Evolutionary conservation across 64 coral and sea anemone species (phyloP).

Genomic region (Stichodactyla helianthus): DNA sequence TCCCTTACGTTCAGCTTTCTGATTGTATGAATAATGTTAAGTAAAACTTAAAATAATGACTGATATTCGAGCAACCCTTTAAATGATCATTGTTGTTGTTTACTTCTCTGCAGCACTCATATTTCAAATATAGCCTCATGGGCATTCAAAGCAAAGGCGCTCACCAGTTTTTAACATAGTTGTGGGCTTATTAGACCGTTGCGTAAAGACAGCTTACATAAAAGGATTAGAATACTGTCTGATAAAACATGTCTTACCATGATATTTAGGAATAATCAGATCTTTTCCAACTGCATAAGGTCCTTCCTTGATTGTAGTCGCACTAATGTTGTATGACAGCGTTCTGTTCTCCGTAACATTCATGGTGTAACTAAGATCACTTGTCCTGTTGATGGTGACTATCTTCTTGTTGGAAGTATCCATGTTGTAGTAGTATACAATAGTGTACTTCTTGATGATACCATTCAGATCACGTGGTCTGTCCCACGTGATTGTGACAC

Average conservation of each 20-base stretch:
- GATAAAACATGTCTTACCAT: background rate
- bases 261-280: background rate
- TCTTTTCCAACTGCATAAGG: background rate
- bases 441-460: background rate
- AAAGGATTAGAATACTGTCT: background rate
- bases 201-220: too few species aligned
- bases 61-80: too few species aligned
- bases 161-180: background rate
- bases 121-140: background rate
- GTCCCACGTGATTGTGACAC: background rate
- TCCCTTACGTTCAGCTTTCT: too few species aligned
- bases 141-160: background rate
- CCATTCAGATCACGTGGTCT: background rate
- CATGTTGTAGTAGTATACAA: background rate
- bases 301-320: slow-evolving; percentile 7
- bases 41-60: too few species aligned
- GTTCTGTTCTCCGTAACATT: background rate
- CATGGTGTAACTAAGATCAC: background rate
- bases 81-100: too few species aligned
- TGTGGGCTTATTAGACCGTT: too few species aligned
- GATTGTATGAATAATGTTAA: too few species aligned
- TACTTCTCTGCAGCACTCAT: too few species aligned
- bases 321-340: background rate
- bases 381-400: background rate
- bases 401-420: background rate